A percentile compares a stretch with the other conserved stretches of the same genome.
phyloP scores from a whole-genome alignment of 2,888 invertebrate species.

The Tachina fera region DNA sequence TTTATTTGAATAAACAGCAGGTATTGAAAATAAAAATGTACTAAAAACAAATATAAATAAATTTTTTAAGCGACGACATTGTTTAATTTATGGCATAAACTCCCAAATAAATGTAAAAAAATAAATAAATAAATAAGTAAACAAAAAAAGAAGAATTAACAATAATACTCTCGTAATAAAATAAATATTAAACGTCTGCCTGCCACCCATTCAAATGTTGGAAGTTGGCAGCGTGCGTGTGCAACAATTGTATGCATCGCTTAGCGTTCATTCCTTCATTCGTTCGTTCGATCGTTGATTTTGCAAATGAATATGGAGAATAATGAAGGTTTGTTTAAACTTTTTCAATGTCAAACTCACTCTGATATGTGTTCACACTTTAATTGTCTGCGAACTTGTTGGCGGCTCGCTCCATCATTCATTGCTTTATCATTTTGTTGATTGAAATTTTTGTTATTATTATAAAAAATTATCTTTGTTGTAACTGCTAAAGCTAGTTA shows the following conservation, averaged over 20 bases:
- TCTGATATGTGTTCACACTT: constrained; percentile 19
- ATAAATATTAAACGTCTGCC: constrained; percentile 36
- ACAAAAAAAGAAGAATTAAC: not conserved
- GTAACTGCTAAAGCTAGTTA: constrained; percentile 30
- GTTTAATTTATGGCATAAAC: constrained; percentile 54
- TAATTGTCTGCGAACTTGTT: not conserved
- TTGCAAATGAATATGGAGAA: constrained; percentile 10
- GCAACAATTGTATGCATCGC: constrained; percentile 17
- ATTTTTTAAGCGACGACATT: constrained; percentile 20
- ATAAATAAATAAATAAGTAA: not conserved
- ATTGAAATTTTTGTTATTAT: constrained; percentile 14
- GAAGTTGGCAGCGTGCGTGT: constrained; percentile 10
- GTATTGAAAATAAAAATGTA: constrained; percentile 38
- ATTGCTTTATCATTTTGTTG: not conserved
- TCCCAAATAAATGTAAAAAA: constrained; percentile 19
- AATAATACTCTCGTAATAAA: constrained; percentile 16
- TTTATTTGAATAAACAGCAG: constrained; percentile 47
- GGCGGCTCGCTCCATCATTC: not conserved
- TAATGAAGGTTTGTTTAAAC: constrained; percentile 54
- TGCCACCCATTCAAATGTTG: constrained; percentile 22
- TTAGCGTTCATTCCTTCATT: constrained; percentile 34
- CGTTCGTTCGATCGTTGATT: not conserved
- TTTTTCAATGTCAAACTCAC: constrained; percentile 61
- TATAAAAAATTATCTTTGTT: constrained; percentile 6
- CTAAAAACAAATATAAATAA: constrained; percentile 24